Evolutionary conservation across 1,140 invertebrate species (phyloP), one percentile per base, ranked within the genome.

Genomic region (Magallana gigas): DNA sequence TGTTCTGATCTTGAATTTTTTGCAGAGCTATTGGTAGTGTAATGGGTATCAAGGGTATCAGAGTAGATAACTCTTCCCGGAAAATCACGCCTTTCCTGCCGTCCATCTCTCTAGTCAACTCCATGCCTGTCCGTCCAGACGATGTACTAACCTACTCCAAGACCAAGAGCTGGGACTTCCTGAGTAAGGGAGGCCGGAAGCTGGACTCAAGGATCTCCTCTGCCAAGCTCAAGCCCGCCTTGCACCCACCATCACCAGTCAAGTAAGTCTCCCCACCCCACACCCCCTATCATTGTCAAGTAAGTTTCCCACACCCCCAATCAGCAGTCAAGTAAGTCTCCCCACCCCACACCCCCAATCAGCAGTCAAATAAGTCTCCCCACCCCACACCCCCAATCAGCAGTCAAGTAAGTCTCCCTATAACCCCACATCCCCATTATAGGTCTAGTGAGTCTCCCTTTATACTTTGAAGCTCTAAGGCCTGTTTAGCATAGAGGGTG

Each of bases 71-170:
- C 48, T 48, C 59, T 9, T 18, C 87, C 83, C 76, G 87, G 90
- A 84, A 90, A 88, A 18, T 87, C 76, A 58, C 89, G 9, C 90
- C 92, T 8, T 91, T 94, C 87, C 94, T 94, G 85, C 94, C 94
- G 57, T 94, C 92, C 4, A 94, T 94, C 62, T 94, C 92, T 23
- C 87, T 94, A 59, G 94, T 94, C 23, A 93, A 91, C 64, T 94
- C 93, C 11, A 91, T 94, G 90, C 94, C 94, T 14, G 92, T 94
- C 1, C 84, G 90, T 59, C 92, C 93, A 7, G 94, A 94, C 29
- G 92, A 93, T 76, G 91, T 92, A 7, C 81, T 91, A 2, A 90
- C 91, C 23, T 91, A 90, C 80, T 89, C 91, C 11, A 88, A 88
- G 81, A 93, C 91, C 29, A 92, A 88, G 80, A 90, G 87, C 83